Conservation (phyloP, 2,113 vertebrate genomes). For the Engystomops pustulosus region DNA sequence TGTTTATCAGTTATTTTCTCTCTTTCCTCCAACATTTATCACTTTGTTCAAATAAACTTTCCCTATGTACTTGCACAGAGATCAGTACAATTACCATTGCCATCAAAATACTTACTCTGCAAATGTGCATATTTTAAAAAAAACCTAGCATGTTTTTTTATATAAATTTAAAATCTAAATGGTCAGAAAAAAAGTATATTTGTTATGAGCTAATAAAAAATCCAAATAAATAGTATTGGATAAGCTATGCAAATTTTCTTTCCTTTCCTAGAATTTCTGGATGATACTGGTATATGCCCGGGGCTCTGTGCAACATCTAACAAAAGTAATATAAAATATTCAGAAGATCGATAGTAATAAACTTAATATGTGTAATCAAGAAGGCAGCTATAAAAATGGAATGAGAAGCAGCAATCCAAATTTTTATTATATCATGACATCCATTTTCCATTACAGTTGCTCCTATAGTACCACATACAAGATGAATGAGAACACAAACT, state of each 20-base stretch:
- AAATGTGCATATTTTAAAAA: too few species aligned
- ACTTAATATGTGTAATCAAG: not conserved
- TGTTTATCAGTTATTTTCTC: too few species aligned
- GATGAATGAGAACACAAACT: too few species aligned
- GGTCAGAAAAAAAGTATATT: not conserved
- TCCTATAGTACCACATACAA: not conserved
- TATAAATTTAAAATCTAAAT: not conserved
- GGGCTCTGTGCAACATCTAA: not conserved
- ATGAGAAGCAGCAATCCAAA: not conserved
- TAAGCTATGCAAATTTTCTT: not conserved
- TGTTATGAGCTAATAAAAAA: not conserved
- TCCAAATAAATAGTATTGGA: not conserved
- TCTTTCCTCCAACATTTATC: too few species aligned
- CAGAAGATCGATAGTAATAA: not conserved
- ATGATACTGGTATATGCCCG: not conserved
- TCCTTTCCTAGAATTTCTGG: not conserved
- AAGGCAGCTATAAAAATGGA: not conserved
- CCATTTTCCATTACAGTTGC: not conserved
- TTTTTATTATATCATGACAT: not conserved
- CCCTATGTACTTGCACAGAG: too few species aligned
- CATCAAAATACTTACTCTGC: too few species aligned
- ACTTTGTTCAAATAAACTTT: too few species aligned
- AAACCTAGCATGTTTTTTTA: too few species aligned
- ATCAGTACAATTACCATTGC: too few species aligned
- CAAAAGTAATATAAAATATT: not conserved